Conservation (phyloP, 2,888 invertebrate genomes). For the Tachina lurida region DNA sequence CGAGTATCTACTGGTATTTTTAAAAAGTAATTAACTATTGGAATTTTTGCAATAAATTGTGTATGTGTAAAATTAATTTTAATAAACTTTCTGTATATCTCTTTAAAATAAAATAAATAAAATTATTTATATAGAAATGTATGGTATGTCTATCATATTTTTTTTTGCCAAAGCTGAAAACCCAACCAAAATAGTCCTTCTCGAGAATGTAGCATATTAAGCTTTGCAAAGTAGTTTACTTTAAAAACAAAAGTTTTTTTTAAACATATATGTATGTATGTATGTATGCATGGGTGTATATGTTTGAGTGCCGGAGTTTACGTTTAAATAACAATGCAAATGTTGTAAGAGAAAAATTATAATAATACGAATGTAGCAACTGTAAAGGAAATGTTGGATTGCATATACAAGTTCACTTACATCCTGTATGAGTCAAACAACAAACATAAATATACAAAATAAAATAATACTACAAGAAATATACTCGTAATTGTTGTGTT, state of each 20-base stretch:
- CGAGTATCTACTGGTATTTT: too few relatives aligned
- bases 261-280: too few relatives aligned
- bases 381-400: conserved; percentile 34
- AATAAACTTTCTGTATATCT: too few relatives aligned
- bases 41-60: too few relatives aligned
- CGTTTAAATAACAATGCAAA: conserved; percentile 19
- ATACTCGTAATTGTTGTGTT: conserved; percentile 16
- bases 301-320: conserved; percentile 18
- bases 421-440: conserved; percentile 18
- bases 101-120: too few relatives aligned
- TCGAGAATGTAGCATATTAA: neutral
- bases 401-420: conserved; percentile 6
- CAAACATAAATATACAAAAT: conserved; percentile 2
- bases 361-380: neutral
- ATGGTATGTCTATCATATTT: neutral
- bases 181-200: neutral
- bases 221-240: neutral
- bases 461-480: conserved; percentile 6
- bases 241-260: conserved; percentile 12
- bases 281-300: neutral
- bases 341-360: neutral
- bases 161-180: neutral
- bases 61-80: too few relatives aligned
- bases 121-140: too few relatives aligned
- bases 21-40: too few relatives aligned